These are phyloP conservation scores for Sphaerophoria taeniata DNA, from an alignment of 2,888 invertebrate species.

Conservation along the genomic window DNA sequence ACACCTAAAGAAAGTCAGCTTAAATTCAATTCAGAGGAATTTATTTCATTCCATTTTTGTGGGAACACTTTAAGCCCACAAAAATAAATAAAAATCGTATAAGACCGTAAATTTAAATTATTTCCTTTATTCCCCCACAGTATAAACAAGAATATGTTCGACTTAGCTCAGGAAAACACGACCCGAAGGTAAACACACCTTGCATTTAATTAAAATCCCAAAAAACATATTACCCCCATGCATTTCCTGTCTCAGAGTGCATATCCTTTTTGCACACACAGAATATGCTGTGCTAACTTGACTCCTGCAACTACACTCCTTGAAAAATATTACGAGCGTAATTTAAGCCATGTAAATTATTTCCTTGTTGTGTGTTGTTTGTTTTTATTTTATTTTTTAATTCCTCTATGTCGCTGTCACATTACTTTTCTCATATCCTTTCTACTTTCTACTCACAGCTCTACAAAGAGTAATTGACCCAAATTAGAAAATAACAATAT, in stretches of 20 bases:
- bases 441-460: conserved; percentile 29
- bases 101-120: too few relatives aligned
- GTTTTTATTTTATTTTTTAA: neutral
- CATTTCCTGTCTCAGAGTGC: neutral
- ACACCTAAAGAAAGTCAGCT: too few relatives aligned
- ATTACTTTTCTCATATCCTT: conserved; percentile 12
- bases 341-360: conserved; percentile 27
- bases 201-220: conserved; percentile 58
- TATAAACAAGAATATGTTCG: too few relatives aligned
- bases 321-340: conserved; percentile 8
- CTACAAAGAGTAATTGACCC: conserved; percentile 46
- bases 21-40: too few relatives aligned
- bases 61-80: too few relatives aligned
- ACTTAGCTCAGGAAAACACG: neutral
- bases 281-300: neutral
- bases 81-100: too few relatives aligned
- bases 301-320: neutral
- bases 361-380: neutral
- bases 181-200: conserved; percentile 22
- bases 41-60: too few relatives aligned
- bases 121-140: too few relatives aligned
- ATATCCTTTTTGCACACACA: neutral
- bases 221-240: conserved; percentile 40
- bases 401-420: neutral
- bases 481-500: conserved; percentile 42